A percentile compares a stretch with the other conserved stretches of the same genome.
phyloP scores from a whole-genome alignment of 1,140 invertebrate genomes.

The Drosophila ohnishii region DNA sequence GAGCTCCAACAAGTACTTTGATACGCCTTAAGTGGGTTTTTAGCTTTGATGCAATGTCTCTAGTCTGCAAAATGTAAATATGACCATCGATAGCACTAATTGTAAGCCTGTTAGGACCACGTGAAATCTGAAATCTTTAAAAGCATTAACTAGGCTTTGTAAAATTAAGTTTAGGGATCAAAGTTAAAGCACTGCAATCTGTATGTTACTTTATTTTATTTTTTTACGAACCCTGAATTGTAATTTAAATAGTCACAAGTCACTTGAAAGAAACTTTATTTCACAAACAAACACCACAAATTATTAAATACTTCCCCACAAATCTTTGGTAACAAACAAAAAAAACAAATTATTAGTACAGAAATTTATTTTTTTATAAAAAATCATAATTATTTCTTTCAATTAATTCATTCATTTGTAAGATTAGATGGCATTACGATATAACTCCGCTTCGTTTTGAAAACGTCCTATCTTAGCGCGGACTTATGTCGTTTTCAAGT shows the following conservation, averaged over 20 bases:
- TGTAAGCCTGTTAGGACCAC: slow-evolving; percentile 33
- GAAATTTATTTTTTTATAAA: slow-evolving; percentile 5
- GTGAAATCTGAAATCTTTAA: neutral
- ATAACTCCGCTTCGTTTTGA: too few relatives aligned
- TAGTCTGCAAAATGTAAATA: slow-evolving; percentile 79
- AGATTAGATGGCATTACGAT: too few relatives aligned
- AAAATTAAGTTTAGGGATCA: slow-evolving; percentile 7
- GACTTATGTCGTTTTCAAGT: too few relatives aligned
- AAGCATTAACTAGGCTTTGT: neutral
- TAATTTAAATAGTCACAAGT: neutral
- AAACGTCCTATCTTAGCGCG: too few relatives aligned
- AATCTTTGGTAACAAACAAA: neutral
- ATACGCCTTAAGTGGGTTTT: slow-evolving; percentile 51
- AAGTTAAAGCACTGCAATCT: slow-evolving; percentile 8
- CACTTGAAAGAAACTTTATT: slow-evolving; percentile 6
- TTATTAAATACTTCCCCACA: slow-evolving; percentile 1
- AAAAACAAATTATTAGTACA: neutral
- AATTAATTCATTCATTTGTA: neutral
- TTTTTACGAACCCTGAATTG: too few relatives aligned
- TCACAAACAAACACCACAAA: neutral
- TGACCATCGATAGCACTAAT: slow-evolving; percentile 75
- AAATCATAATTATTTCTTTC: too few relatives aligned
- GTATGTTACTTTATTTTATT: neutral
- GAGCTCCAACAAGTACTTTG: slow-evolving; percentile 77
- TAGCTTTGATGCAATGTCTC: slow-evolving; percentile 64